Percentiles rank a stretch among this genome's conserved stretches.
Conservation (phyloP, 2,797 vertebrate species). For the Crocodylus rhombifer region DNA sequence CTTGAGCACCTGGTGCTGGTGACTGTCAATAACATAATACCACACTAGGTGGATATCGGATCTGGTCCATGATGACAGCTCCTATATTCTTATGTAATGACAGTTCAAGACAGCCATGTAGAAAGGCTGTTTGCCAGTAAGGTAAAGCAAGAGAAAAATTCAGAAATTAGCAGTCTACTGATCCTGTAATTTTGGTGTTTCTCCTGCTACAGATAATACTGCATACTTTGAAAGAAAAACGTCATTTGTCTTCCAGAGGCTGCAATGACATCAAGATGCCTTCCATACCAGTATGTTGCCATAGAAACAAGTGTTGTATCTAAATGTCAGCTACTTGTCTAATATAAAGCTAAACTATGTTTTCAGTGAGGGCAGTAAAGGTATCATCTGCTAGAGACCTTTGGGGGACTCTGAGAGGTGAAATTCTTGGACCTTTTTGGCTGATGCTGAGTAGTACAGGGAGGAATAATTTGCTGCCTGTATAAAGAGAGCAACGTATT, state of each 20-base stretch:
- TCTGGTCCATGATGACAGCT: not conserved
- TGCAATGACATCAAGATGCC: fast-evolving
- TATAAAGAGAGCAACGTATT: not conserved
- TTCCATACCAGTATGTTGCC: not conserved
- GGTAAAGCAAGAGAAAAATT: not conserved
- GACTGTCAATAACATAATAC: too few species aligned
- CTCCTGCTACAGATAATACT: not conserved
- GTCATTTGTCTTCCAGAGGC: not conserved
- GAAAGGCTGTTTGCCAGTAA: not conserved
- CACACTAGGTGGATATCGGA: too few species aligned
- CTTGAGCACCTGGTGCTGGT: too few species aligned
- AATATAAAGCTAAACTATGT: not conserved
- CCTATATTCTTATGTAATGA: not conserved
- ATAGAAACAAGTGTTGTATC: not conserved
- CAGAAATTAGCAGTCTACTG: not conserved
- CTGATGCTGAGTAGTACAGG: fast-evolving
- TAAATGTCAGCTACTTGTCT: not conserved
- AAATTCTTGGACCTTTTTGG: not conserved
- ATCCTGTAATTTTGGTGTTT: not conserved
- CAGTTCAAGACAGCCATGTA: not conserved
- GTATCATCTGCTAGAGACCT: not conserved
- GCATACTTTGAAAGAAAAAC: not conserved
- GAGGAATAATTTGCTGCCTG: fast-evolving
- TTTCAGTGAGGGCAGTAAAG: not conserved
- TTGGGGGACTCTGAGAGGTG: not conserved